Percentiles rank a stretch among this genome's conserved stretches.
phyloP scores from a whole-genome alignment of 2,113 vertebrate genomes.

The Phylloscopus trochilus region DNA sequence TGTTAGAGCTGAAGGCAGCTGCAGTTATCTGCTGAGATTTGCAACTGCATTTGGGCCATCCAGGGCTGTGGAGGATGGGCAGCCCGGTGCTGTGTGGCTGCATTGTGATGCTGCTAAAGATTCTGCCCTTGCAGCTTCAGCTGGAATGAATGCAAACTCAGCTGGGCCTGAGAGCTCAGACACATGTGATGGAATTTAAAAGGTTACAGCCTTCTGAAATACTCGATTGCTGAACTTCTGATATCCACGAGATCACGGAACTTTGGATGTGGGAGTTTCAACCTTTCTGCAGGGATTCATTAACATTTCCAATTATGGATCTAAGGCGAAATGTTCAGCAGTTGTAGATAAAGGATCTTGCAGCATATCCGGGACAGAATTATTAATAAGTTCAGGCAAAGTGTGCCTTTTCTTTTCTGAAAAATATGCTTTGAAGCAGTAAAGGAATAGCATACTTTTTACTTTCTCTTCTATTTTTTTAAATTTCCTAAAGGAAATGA shows the following conservation, averaged over 20 bases:
- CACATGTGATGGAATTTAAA: not conserved
- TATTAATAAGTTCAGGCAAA: constrained; percentile 42
- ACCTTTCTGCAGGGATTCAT: not conserved
- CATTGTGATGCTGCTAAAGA: constrained; percentile 49
- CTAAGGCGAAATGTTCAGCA: constrained; percentile 1
- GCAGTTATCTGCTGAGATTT: constrained; percentile 42
- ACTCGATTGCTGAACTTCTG: not conserved
- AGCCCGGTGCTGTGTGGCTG: not conserved
- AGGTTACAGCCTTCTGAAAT: not conserved
- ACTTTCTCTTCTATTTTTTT: constrained; percentile 19
- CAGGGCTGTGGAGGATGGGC: constrained; percentile 27
- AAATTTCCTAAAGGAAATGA: constrained; percentile 75
- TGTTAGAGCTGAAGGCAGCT: constrained; percentile 32
- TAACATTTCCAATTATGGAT: constrained; percentile 3
- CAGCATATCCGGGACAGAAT: constrained; percentile 27
- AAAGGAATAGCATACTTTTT: constrained; percentile 40
- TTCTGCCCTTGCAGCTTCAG: constrained; percentile 14
- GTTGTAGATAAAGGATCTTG: constrained; percentile 17
- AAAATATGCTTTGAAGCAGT: constrained; percentile 61
- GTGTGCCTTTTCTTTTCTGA: constrained; percentile 18
- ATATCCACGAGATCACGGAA: not conserved
- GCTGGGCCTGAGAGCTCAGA: not conserved
- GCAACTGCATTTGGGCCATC: not conserved
- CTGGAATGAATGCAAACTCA: not conserved
- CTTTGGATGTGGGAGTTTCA: not conserved